These are phyloP conservation scores for Diogma glabrata DNA, from an alignment of 2,888 invertebrate genomes.

Conservation along the genomic window DNA sequence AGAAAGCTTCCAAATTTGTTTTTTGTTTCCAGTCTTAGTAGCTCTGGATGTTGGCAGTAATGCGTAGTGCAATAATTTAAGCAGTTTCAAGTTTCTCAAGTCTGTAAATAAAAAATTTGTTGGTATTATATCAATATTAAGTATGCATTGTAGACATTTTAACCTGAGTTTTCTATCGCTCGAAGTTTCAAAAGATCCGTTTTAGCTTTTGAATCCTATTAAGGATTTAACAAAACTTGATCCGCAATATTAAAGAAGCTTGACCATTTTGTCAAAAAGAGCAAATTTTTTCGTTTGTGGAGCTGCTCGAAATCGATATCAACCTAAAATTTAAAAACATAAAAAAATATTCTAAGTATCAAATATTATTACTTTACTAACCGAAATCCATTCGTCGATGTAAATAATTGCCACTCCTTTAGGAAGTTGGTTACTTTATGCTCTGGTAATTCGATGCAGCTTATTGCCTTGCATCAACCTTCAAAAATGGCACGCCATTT, in stretches of 20 bases:
- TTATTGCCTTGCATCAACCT: neutral
- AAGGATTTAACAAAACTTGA: neutral
- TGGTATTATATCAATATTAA: too few species aligned
- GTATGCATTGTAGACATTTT: too few species aligned
- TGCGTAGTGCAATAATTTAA: neutral
- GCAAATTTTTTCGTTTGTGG: neutral
- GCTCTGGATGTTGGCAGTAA: neutral
- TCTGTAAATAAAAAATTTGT: too few species aligned
- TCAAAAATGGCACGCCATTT: neutral
- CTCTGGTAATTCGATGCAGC: too few species aligned
- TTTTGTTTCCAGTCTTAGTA: neutral
- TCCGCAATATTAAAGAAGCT: neutral
- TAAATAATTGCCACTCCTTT: neutral
- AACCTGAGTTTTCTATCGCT: too few species aligned
- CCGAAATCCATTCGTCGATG: neutral
- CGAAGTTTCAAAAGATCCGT: neutral
- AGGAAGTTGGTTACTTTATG: neutral
- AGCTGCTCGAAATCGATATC: neutral
- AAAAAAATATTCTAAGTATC: neutral
- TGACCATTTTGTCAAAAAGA: neutral
- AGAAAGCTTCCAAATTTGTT: neutral
- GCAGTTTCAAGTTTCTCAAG: neutral
- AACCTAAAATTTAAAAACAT: neutral
- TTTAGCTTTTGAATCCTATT: neutral
- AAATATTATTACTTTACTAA: neutral